Percentiles rank a stretch among this genome's conserved stretches.
Evolutionary conservation across 2,113 vertebrate species (phyloP).

Genomic region (Meleagris gallopavo): DNA sequence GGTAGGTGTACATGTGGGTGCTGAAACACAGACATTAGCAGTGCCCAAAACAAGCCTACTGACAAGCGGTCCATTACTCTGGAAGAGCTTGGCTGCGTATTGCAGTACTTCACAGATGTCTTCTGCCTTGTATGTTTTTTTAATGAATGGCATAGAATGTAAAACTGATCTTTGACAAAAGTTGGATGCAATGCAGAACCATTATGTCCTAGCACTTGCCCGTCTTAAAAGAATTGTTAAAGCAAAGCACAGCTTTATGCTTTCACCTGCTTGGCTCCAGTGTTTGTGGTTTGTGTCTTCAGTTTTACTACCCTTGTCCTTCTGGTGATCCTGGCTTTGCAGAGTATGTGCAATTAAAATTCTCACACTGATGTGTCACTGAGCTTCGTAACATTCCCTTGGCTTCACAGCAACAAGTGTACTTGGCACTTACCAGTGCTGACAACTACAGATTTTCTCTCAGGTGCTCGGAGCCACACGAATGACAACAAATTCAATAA

Average conservation of each 20-base stretch:
- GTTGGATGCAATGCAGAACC: not conserved
- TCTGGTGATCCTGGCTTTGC: not conserved
- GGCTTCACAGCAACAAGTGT: not conserved
- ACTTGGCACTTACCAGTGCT: not conserved
- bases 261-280: not conserved
- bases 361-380: not conserved
- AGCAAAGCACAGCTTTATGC: not conserved
- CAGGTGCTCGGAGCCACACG: not conserved
- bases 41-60: not conserved
- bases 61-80: not conserved
- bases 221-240: not conserved
- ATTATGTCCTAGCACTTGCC: not conserved
- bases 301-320: not conserved
- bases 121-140: not conserved
- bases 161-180: not conserved
- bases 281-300: not conserved
- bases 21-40: not conserved
- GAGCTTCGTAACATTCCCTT: not conserved
- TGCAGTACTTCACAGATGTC: not conserved
- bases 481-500: not conserved
- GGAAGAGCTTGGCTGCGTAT: not conserved
- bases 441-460: not conserved
- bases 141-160: not conserved
- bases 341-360: not conserved
- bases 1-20: not conserved